phyloP scores from a whole-genome alignment of 2,113 vertebrate species.

The Chrysemys picta region DNA sequence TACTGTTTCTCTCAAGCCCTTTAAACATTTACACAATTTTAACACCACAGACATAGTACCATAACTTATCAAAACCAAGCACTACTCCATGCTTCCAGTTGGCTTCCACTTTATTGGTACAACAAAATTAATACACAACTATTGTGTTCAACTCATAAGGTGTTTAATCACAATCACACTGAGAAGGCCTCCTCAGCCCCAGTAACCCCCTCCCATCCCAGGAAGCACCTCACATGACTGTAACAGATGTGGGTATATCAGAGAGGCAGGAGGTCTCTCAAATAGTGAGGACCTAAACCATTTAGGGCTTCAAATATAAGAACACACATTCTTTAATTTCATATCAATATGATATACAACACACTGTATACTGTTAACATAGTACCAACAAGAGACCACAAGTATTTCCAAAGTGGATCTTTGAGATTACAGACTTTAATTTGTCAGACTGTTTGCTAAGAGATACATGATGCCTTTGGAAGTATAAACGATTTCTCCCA shows the following conservation, averaged over 20 bases:
- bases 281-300: too few species aligned
- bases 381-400: background rate
- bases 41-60: background rate
- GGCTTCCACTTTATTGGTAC: fast-evolving
- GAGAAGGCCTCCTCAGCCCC: background rate
- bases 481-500: background rate
- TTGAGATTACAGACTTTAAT: background rate
- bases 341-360: background rate
- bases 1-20: background rate
- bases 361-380: background rate
- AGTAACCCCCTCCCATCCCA: background rate
- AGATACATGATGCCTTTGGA: background rate
- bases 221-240: background rate
- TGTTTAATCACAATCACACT: background rate
- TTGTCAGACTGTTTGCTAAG: background rate
- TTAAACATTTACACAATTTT: background rate
- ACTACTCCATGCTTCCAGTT: background rate
- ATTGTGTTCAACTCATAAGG: too few species aligned
- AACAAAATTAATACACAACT: background rate
- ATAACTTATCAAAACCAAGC: background rate
- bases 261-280: too few species aligned
- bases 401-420: background rate
- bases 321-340: too few species aligned
- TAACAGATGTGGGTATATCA: background rate
- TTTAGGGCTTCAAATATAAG: too few species aligned